A percentile compares a stretch with the other conserved stretches of the same genome.
Conservation (phyloP, 2,888 invertebrate species). For the Drosophila kambysellisi region DNA sequence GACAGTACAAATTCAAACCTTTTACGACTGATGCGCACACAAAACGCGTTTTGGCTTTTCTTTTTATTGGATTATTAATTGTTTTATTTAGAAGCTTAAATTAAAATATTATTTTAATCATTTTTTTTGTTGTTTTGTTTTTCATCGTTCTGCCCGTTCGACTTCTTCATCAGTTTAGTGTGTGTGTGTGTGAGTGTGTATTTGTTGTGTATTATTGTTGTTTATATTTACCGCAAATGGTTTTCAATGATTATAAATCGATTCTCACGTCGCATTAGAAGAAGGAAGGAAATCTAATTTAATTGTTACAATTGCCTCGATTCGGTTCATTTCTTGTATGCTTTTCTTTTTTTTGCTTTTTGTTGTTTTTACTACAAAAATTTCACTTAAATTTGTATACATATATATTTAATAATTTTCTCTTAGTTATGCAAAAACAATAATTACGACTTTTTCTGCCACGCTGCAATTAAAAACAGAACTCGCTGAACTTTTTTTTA, state of each 20-base stretch:
- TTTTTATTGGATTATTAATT: slow-evolving; percentile 78
- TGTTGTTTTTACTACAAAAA: slow-evolving; percentile 62
- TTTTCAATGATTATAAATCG: slow-evolving; percentile 51
- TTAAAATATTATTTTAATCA: slow-evolving; percentile 80
- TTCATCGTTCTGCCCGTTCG: slow-evolving; percentile 63
- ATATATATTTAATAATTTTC: slow-evolving; percentile 70
- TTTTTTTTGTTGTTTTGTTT: slow-evolving; percentile 56
- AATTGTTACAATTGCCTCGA: slow-evolving; percentile 56
- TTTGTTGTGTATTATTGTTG: slow-evolving; percentile 33
- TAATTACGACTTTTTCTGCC: slow-evolving; percentile 49
- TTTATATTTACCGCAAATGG: slow-evolving; percentile 45
- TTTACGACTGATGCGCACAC: slow-evolving; percentile 29
- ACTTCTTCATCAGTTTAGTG: slow-evolving; percentile 64
- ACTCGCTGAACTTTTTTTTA: slow-evolving; percentile 27
- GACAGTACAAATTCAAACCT: slow-evolving; percentile 18
- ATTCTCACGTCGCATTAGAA: slow-evolving; percentile 46
- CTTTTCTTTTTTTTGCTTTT: slow-evolving; percentile 28
- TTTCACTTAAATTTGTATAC: slow-evolving; percentile 57
- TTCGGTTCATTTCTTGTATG: slow-evolving; percentile 52
- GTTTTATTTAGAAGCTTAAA: slow-evolving; percentile 83
- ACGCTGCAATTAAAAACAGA: slow-evolving; percentile 27
- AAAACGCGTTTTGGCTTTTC: slow-evolving; percentile 34
- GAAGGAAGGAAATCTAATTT: slow-evolving; percentile 46
- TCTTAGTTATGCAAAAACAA: slow-evolving; percentile 76
- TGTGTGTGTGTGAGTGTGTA: slow-evolving; percentile 55